A percentile compares a stretch with the other conserved stretches of the same genome.
Evolutionary conservation across 2,797 vertebrate species (phyloP).

Genomic region (Silurus aristotelis): DNA sequence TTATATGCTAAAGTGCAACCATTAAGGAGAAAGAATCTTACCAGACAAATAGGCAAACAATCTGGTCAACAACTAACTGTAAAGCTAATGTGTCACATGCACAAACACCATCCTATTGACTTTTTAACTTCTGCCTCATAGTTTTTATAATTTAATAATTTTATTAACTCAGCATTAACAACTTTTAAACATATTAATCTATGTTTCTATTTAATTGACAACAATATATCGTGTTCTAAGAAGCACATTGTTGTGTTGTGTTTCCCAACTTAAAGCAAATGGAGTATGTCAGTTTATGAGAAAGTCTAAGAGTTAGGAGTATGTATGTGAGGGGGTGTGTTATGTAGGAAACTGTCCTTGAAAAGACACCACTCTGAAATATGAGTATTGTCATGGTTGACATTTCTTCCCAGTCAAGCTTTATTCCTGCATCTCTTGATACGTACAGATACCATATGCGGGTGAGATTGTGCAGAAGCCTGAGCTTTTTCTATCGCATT

Average conservation of each 20-base stretch:
- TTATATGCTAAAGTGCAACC: neutral
- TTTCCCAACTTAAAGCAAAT: neutral
- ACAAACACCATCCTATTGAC: neutral
- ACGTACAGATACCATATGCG: slow-evolving; percentile 10
- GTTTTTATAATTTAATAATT: too few species aligned
- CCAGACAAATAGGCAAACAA: neutral
- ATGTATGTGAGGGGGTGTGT: neutral
- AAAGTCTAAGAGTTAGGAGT: neutral
- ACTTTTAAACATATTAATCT: neutral
- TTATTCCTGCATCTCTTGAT: neutral
- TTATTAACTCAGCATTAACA: neutral
- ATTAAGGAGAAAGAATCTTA: neutral
- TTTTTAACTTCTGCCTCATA: neutral
- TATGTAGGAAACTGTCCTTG: slow-evolving; percentile 1
- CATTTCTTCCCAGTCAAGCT: slow-evolving; percentile 22
- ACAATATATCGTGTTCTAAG: neutral
- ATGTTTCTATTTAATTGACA: neutral
- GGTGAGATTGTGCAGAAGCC: neutral
- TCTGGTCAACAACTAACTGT: neutral
- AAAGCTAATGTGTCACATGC: neutral
- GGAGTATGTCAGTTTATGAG: too few species aligned
- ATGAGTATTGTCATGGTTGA: slow-evolving; percentile 7
- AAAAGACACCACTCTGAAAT: neutral
- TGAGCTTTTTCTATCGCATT: slow-evolving; percentile 4
- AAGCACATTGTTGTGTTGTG: neutral